Evolutionary conservation across 1,140 invertebrate genomes (phyloP).

Genomic region (Drosophila athabasca): DNA sequence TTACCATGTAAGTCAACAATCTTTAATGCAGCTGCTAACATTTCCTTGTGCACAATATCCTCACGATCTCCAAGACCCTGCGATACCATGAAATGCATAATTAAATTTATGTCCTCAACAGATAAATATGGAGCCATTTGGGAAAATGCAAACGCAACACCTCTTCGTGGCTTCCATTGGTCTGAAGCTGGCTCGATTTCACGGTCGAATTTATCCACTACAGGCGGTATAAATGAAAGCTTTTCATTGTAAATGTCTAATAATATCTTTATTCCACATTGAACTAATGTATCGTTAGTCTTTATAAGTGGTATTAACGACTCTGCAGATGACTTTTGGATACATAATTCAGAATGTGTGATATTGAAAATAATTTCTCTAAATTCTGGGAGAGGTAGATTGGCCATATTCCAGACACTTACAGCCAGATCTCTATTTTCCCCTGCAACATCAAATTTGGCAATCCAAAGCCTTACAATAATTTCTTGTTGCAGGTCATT

Average conservation of each 20-base stretch:
- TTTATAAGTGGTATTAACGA: constrained; percentile 89
- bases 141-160: constrained; percentile 92
- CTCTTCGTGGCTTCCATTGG: constrained; percentile 93
- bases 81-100: constrained; percentile 94
- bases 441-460: constrained; percentile 89
- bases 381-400: constrained; percentile 85
- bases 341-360: constrained; percentile 90
- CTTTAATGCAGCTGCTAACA: constrained; percentile 96
- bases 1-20: constrained; percentile 97
- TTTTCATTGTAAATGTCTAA: constrained; percentile 91
- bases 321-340: constrained; percentile 91
- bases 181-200: constrained; percentile 92
- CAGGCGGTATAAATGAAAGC: constrained; percentile 91
- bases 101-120: constrained; percentile 87
- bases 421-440: constrained; percentile 89
- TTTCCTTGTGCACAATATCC: constrained; percentile 92
- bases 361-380: constrained; percentile 90
- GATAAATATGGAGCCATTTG: constrained; percentile 87
- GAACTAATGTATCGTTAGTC: constrained; percentile 85
- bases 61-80: constrained; percentile 94
- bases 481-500: constrained; percentile 85
- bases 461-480: constrained; percentile 90
- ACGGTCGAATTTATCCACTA: constrained; percentile 95
- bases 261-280: constrained; percentile 87
- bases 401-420: constrained; percentile 88